These are phyloP conservation scores for Macrochelys suwanniensis DNA, from an alignment of 2,797 vertebrate species.

Conservation along the genomic window DNA sequence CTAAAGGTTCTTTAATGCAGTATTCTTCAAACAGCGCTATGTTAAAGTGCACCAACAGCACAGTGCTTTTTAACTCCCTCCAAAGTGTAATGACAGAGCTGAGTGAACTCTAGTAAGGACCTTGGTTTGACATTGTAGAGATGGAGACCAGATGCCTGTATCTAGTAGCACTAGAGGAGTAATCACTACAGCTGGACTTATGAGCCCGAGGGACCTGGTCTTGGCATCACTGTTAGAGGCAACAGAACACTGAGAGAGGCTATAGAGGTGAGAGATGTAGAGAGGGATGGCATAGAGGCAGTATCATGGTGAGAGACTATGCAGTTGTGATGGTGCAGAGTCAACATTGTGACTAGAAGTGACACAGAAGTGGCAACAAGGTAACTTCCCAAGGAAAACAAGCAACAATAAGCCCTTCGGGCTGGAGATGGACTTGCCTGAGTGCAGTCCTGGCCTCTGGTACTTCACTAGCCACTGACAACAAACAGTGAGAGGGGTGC, in stretches of 20 bases:
- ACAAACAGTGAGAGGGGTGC: not conserved
- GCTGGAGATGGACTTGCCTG: not conserved
- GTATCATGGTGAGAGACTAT: not conserved
- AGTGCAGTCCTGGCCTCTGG: not conserved
- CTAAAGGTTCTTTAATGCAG: not conserved
- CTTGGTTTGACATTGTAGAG: not conserved
- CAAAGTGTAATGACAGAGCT: not conserved
- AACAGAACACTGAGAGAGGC: not conserved
- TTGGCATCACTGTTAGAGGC: not conserved
- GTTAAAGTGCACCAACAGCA: not conserved
- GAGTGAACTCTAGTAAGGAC: not conserved
- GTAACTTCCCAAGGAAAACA: not conserved
- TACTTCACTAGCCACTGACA: not conserved
- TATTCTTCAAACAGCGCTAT: not conserved
- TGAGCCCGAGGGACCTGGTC: not conserved
- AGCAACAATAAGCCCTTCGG: not conserved
- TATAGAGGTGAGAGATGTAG: not conserved
- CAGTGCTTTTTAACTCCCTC: not conserved
- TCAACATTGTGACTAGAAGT: not conserved
- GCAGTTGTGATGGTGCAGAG: not conserved
- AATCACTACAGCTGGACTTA: not conserved
- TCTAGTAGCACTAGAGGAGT: not conserved
- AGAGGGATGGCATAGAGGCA: not conserved
- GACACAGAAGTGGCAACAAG: too few relatives aligned
- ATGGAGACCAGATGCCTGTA: not conserved